These are phyloP conservation scores for Himalopsyche anomala DNA, from an alignment of 2,888 invertebrate genomes.

Conservation along the genomic window DNA sequence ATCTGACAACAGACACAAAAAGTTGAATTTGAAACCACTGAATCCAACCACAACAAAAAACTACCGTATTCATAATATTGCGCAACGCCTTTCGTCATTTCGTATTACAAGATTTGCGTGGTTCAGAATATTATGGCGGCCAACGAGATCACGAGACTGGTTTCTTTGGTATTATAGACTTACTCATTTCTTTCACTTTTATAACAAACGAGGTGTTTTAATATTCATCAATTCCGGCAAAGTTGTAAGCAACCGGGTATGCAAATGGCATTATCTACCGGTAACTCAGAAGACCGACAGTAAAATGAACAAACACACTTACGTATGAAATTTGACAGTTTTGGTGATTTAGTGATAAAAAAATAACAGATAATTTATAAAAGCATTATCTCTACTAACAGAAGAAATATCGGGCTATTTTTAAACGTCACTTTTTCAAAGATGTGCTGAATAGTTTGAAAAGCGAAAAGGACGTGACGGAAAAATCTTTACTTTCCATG, in stretches of 20 bases:
- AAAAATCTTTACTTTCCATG: too few relatives aligned
- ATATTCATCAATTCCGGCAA: constrained; percentile 14
- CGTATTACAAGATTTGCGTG: neutral
- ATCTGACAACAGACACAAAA: neutral
- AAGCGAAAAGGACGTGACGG: too few relatives aligned
- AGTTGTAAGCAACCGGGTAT: neutral
- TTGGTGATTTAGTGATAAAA: too few relatives aligned
- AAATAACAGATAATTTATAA: too few relatives aligned
- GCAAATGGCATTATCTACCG: too few relatives aligned
- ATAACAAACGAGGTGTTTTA: neutral
- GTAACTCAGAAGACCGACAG: too few relatives aligned
- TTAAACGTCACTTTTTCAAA: too few relatives aligned
- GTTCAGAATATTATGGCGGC: neutral
- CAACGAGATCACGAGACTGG: constrained; percentile 24
- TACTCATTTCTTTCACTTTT: constrained; percentile 33
- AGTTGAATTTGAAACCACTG: neutral
- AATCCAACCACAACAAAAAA: neutral
- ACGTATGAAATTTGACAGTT: too few relatives aligned
- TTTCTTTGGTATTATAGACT: constrained; percentile 1
- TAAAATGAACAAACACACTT: too few relatives aligned
- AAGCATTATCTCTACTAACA: too few relatives aligned
- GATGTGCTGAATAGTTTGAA: too few relatives aligned
- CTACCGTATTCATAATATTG: constrained; percentile 2
- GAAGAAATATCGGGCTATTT: too few relatives aligned
- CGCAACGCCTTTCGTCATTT: constrained; percentile 16